Evolutionary conservation across 2,888 invertebrate species (phyloP).

Genomic region (Willowsia nigromaculata): DNA sequence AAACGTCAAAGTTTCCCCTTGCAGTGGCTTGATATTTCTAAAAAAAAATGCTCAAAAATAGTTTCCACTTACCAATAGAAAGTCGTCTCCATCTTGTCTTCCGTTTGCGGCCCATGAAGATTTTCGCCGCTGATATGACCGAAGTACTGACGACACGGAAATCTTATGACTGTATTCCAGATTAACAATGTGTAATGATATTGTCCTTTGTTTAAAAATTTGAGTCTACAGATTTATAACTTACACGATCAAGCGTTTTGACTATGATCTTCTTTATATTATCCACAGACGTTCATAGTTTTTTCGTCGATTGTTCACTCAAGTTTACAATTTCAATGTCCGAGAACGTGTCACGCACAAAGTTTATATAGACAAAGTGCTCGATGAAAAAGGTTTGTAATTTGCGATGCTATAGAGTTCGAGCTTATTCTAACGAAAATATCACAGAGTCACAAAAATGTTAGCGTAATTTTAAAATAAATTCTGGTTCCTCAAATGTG

Average conservation of each 20-base stretch:
- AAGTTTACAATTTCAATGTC: neutral
- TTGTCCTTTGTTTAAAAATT: slow-evolving; percentile 7
- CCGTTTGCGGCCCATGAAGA: slow-evolving; percentile 79
- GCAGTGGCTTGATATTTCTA: too few species aligned
- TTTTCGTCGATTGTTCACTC: neutral
- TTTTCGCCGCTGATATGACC: slow-evolving; percentile 69
- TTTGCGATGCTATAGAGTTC: neutral
- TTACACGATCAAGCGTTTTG: neutral
- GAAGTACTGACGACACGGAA: slow-evolving; percentile 44
- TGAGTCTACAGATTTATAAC: neutral
- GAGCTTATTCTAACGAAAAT: neutral
- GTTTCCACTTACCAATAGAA: slow-evolving; percentile 77
- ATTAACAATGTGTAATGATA: slow-evolving; percentile 25
- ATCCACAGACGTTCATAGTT: neutral
- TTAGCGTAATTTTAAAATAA: neutral
- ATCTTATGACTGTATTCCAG: slow-evolving; percentile 51
- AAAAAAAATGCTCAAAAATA: neutral
- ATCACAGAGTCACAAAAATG: slow-evolving; percentile 27
- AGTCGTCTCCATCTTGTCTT: slow-evolving; percentile 79
- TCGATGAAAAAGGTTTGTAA: neutral
- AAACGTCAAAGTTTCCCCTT: too few species aligned
- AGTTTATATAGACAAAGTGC: too few species aligned
- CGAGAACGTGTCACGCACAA: neutral
- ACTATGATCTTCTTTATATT: neutral
- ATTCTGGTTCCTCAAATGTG: neutral